These are phyloP conservation scores for Drosophila stalkeri DNA, from an alignment of 2,888 invertebrate species.

Conservation along the genomic window DNA sequence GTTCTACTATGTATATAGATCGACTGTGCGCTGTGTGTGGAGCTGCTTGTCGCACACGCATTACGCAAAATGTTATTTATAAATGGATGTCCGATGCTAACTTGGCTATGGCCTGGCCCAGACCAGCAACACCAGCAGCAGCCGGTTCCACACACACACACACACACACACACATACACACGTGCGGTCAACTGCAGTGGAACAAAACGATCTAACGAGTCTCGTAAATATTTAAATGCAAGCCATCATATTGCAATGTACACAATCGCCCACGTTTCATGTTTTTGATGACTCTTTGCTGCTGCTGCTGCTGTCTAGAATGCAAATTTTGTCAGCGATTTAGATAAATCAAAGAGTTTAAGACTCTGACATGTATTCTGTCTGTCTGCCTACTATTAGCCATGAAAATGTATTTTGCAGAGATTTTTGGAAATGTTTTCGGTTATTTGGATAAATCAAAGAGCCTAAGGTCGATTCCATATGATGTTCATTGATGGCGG, in stretches of 20 bases:
- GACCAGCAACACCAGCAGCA: constrained; percentile 42
- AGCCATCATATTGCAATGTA: constrained; percentile 41
- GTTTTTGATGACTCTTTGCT: background rate
- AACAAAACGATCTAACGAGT: constrained; percentile 36
- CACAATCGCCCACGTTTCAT: constrained; percentile 37
- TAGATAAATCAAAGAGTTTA: constrained; percentile 14
- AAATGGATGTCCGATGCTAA: constrained; percentile 80
- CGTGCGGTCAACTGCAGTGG: constrained; percentile 44
- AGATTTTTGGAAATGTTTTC: background rate
- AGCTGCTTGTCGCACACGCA: constrained; percentile 63
- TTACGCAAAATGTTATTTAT: constrained; percentile 85
- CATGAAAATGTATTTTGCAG: constrained; percentile 1
- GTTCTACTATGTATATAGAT: constrained; percentile 35
- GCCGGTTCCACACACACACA: constrained; percentile 32
- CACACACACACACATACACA: constrained; percentile 11
- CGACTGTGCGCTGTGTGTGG: constrained; percentile 35
- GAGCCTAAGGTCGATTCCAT: background rate
- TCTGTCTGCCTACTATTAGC: constrained; percentile 2
- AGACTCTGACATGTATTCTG: background rate
- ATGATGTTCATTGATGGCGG: background rate
- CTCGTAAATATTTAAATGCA: constrained; percentile 28
- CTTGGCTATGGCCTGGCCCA: constrained; percentile 54
- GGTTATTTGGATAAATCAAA: background rate
- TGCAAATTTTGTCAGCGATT: constrained; percentile 5
- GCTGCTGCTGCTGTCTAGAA: constrained; percentile 35